phyloP scores from a whole-genome alignment of 1,140 invertebrate genomes.

The Liolophura sinensis region DNA sequence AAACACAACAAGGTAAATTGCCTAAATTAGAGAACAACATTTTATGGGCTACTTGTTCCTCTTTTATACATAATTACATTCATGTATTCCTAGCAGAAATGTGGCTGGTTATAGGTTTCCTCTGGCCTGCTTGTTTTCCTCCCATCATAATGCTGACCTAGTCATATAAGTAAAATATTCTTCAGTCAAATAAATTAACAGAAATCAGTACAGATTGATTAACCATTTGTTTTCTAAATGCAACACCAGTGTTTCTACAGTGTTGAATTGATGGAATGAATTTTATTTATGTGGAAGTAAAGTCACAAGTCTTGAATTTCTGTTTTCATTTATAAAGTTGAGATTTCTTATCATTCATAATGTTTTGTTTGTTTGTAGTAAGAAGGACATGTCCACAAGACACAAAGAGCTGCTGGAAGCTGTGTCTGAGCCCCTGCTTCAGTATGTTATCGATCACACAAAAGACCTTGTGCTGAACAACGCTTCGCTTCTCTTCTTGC shows the following conservation, averaged over 20 bases:
- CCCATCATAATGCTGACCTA: too few relatives aligned
- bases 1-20: slow-evolving; percentile 59
- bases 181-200: too few relatives aligned
- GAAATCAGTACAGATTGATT: too few relatives aligned
- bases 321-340: background rate
- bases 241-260: background rate
- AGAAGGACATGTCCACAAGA: slow-evolving; percentile 76
- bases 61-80: background rate
- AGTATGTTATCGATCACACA: slow-evolving; percentile 67
- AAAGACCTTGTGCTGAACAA: slow-evolving; percentile 72
- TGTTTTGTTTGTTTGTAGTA: slow-evolving; percentile 62
- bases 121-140: too few relatives aligned
- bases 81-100: background rate
- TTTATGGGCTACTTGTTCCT: background rate
- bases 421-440: slow-evolving; percentile 68
- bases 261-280: background rate
- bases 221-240: too few relatives aligned
- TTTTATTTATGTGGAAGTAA: background rate
- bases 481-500: slow-evolving; percentile 70
- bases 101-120: background rate
- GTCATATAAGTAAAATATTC: too few relatives aligned
- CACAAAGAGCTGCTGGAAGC: slow-evolving; percentile 74
- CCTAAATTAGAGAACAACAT: background rate
- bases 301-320: background rate
- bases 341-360: background rate